Evolutionary conservation across 1,140 invertebrate genomes (phyloP).

Genomic region (Drosophila littoralis): DNA sequence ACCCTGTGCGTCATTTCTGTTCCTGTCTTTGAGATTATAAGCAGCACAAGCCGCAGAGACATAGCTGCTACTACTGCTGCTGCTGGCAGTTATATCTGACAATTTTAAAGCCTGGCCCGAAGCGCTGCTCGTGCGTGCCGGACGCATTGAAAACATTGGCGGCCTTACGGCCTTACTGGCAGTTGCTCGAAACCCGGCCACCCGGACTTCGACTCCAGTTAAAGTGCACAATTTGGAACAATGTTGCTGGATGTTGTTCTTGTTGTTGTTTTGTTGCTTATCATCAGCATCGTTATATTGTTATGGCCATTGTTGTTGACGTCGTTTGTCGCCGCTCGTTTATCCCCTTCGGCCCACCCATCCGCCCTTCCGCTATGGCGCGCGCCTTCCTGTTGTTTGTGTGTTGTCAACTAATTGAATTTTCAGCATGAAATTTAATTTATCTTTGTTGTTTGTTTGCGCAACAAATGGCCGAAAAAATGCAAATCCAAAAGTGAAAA

Average conservation of each 20-base stretch:
- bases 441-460: constrained; percentile 80
- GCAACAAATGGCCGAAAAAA: constrained; percentile 60
- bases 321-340: constrained; percentile 23
- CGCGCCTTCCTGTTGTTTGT: constrained; percentile 49
- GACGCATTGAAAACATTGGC: constrained; percentile 65
- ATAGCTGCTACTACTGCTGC: constrained; percentile 1
- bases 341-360: constrained; percentile 3
- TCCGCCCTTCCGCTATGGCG: constrained; percentile 28
- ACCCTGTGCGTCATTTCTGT: constrained; percentile 18
- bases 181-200: not conserved
- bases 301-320: constrained; percentile 69
- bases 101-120: constrained; percentile 14
- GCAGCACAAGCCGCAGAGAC: constrained; percentile 13
- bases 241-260: constrained; percentile 55
- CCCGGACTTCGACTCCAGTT: constrained; percentile 46
- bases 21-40: constrained; percentile 25
- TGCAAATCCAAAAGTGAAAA: constrained; percentile 45
- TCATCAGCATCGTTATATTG: constrained; percentile 79
- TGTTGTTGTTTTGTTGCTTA: constrained; percentile 66
- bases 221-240: constrained; percentile 77
- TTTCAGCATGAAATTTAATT: constrained; percentile 81
- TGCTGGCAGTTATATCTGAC: constrained; percentile 7
- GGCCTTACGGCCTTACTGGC: constrained; percentile 50
- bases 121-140: constrained; percentile 59
- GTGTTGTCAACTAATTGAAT: constrained; percentile 78